Conservation (phyloP, 2,888 invertebrate genomes). For the Campopleginae sp. region DNA sequence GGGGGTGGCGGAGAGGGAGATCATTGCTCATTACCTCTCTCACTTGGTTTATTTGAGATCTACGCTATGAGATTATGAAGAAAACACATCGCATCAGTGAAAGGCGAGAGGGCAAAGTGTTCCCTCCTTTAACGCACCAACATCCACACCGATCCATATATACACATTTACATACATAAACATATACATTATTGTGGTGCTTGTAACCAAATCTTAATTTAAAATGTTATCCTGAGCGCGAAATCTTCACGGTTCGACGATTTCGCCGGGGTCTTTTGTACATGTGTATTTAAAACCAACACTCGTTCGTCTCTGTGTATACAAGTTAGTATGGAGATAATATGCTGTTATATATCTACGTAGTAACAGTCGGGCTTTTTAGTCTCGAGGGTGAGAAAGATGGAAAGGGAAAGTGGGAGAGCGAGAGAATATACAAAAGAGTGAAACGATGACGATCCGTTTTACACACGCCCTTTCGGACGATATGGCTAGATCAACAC, state of each 20-base stretch:
- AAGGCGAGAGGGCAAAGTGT: slow-evolving; percentile 36
- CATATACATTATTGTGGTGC: slow-evolving; percentile 49
- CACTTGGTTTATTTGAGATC: slow-evolving; percentile 60
- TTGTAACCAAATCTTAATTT: slow-evolving; percentile 70
- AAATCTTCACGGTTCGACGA: slow-evolving; percentile 70
- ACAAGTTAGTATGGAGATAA: slow-evolving; percentile 38
- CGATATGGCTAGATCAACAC: slow-evolving; percentile 54
- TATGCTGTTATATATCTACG: slow-evolving; percentile 28
- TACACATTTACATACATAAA: neutral
- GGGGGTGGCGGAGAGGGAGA: slow-evolving; percentile 11
- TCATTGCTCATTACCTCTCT: slow-evolving; percentile 65
- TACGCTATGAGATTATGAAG: slow-evolving; percentile 41
- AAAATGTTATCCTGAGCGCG: slow-evolving; percentile 69
- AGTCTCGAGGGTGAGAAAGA: slow-evolving; percentile 15
- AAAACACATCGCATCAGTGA: slow-evolving; percentile 55
- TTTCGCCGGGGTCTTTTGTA: slow-evolving; percentile 35
- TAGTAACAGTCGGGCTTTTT: slow-evolving; percentile 35
- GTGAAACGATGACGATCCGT: slow-evolving; percentile 56
- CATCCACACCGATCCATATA: neutral
- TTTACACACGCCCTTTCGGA: neutral
- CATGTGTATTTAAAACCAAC: slow-evolving; percentile 11
- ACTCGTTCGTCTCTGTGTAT: slow-evolving; percentile 15
- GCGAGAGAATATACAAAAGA: slow-evolving; percentile 1
- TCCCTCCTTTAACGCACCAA: slow-evolving; percentile 13
- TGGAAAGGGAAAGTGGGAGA: neutral